phyloP scores from a whole-genome alignment of 1,140 invertebrate species.

The Drosophila virilis region DNA sequence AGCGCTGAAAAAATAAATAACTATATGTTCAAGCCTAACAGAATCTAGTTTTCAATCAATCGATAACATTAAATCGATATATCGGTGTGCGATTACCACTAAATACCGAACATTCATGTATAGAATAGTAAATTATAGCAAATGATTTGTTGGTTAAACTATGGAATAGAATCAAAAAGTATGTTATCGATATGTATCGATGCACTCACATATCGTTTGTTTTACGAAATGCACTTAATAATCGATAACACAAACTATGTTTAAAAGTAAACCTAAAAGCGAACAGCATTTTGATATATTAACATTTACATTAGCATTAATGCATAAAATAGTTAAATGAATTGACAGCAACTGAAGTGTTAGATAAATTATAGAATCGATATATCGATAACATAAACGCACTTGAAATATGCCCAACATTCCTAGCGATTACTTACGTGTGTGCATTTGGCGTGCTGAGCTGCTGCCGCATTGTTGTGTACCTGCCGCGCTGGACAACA shows the following conservation, averaged over 20 bases:
- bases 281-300: too few relatives aligned
- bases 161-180: background rate
- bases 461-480: constrained; percentile 37
- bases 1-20: too few relatives aligned
- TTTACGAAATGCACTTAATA: background rate
- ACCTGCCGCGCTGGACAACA: constrained; percentile 8
- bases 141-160: too few relatives aligned
- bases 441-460: constrained; percentile 57
- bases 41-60: background rate
- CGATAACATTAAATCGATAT: background rate
- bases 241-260: background rate
- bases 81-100: too few relatives aligned
- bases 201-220: background rate
- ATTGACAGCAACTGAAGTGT: too few relatives aligned
- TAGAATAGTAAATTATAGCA: too few relatives aligned
- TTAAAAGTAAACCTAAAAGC: too few relatives aligned
- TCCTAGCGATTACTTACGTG: constrained; percentile 56
- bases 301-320: too few relatives aligned
- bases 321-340: too few relatives aligned
- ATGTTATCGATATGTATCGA: constrained; percentile 6
- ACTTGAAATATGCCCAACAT: constrained; percentile 16
- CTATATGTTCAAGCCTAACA: too few relatives aligned
- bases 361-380: background rate
- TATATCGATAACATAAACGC: background rate
- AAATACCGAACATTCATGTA: too few relatives aligned